A percentile compares a stretch with the other conserved stretches of the same genome.
Evolutionary conservation across 2,797 vertebrate species (phyloP).

Genomic region (Poeciliopsis gracilis): DNA sequence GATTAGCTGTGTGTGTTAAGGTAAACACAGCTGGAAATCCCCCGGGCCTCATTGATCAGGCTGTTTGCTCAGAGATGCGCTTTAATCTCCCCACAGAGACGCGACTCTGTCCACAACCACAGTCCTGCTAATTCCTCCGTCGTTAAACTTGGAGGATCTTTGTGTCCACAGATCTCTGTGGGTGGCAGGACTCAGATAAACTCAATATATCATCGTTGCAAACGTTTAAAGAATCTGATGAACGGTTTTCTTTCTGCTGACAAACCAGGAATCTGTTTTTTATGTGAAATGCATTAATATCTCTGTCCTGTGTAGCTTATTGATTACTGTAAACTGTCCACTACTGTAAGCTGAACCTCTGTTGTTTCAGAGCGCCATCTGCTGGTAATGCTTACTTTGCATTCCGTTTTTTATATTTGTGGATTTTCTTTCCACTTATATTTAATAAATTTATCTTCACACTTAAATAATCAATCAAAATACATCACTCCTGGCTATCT

Average conservation of each 20-base stretch:
- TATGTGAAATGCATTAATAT: not conserved
- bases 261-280: not conserved
- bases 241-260: not conserved
- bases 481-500: not conserved
- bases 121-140: slow-evolving; percentile 57
- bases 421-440: not conserved
- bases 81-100: slow-evolving; percentile 73
- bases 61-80: slow-evolving; percentile 79
- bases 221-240: slow-evolving; percentile 4
- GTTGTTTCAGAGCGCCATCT: slow-evolving; percentile 44
- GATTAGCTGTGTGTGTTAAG: slow-evolving; percentile 40
- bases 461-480: not conserved
- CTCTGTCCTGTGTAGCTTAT: not conserved
- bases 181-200: slow-evolving; percentile 52
- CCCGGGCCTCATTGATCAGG: slow-evolving; percentile 62
- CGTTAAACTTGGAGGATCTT: slow-evolving; percentile 57
- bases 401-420: not conserved
- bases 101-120: slow-evolving; percentile 52
- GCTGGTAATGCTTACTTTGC: slow-evolving; percentile 12
- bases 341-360: not conserved
- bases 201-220: slow-evolving; percentile 16
- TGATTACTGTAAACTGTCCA: not conserved
- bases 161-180: slow-evolving; percentile 50
- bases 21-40: slow-evolving; percentile 80
- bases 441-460: too few species aligned